Evolutionary conservation across 2,888 invertebrate species (phyloP).

Genomic region (Orchesella flavescens): DNA sequence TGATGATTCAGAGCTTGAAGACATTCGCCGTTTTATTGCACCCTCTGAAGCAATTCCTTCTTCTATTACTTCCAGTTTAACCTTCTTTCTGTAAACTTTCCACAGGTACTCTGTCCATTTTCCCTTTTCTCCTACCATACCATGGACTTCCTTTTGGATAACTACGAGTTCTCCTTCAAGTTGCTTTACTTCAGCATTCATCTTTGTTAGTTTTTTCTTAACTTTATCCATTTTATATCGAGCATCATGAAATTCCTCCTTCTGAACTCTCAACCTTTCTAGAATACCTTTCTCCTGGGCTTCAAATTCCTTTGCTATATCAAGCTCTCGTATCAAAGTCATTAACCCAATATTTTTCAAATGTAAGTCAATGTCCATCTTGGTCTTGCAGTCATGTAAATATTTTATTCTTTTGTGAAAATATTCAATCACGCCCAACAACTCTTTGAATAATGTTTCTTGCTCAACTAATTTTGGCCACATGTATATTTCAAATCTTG

Average conservation of each 20-base stretch:
- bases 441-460: slow-evolving; percentile 78
- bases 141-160: slow-evolving; percentile 78
- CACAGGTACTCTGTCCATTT: slow-evolving; percentile 86
- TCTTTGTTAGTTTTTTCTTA: slow-evolving; percentile 77
- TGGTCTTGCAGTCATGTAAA: slow-evolving; percentile 78
- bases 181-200: slow-evolving; percentile 75
- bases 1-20: slow-evolving; percentile 48
- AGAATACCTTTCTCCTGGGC: slow-evolving; percentile 80
- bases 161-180: slow-evolving; percentile 76
- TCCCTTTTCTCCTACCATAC: slow-evolving; percentile 79
- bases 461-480: slow-evolving; percentile 76
- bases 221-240: slow-evolving; percentile 67
- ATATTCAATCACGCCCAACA: slow-evolving; percentile 78
- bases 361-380: slow-evolving; percentile 78
- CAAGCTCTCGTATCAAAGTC: slow-evolving; percentile 83
- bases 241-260: slow-evolving; percentile 63
- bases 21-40: background rate
- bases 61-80: slow-evolving; percentile 80
- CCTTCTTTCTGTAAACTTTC: slow-evolving; percentile 88
- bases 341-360: slow-evolving; percentile 78
- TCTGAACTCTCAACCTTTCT: slow-evolving; percentile 75
- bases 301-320: slow-evolving; percentile 84
- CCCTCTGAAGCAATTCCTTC: background rate
- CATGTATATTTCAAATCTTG: slow-evolving; percentile 54
- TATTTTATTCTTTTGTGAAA: slow-evolving; percentile 81